Evolutionary conservation across 2,888 invertebrate genomes (phyloP).

Genomic region (Lepidonotus clava): DNA sequence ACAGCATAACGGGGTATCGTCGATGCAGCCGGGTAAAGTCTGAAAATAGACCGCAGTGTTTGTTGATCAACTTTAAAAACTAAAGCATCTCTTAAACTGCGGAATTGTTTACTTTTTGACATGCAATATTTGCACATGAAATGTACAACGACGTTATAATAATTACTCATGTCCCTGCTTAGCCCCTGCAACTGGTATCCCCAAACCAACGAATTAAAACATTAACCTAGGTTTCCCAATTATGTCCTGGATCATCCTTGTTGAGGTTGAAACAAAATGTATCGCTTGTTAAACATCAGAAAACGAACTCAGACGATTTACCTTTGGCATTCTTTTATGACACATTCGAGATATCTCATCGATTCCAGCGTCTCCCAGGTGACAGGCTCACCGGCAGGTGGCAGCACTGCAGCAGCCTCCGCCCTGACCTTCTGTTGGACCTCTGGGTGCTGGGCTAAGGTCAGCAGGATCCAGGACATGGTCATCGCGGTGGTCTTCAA

Average conservation of each 20-base stretch:
- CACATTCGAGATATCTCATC: slow-evolving; percentile 69
- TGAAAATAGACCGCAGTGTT: slow-evolving; percentile 58
- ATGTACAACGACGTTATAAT: too few species aligned
- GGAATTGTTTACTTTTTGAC: too few species aligned
- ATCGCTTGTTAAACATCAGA: too few species aligned
- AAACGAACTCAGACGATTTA: too few species aligned
- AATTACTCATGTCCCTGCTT: too few species aligned
- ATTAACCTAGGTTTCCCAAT: too few species aligned
- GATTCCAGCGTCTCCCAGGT: slow-evolving; percentile 67
- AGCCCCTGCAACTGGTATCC: too few species aligned
- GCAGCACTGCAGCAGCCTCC: slow-evolving; percentile 67
- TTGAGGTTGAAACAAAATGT: neutral
- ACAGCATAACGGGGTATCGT: slow-evolving; percentile 66
- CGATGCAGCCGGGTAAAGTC: slow-evolving; percentile 72
- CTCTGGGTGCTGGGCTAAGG: slow-evolving; percentile 70
- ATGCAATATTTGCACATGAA: too few species aligned
- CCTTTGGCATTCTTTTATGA: slow-evolving; percentile 75
- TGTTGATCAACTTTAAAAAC: neutral
- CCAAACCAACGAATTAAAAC: too few species aligned
- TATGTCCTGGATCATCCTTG: too few species aligned
- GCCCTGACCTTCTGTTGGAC: slow-evolving; percentile 70
- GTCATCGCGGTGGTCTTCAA: slow-evolving; percentile 70
- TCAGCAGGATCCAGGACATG: slow-evolving; percentile 71
- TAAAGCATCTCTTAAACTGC: too few species aligned
- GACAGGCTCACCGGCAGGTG: slow-evolving; percentile 58